phyloP scores from a whole-genome alignment of 2,797 vertebrate species.

The Ptychobarbus kaznakovi region DNA sequence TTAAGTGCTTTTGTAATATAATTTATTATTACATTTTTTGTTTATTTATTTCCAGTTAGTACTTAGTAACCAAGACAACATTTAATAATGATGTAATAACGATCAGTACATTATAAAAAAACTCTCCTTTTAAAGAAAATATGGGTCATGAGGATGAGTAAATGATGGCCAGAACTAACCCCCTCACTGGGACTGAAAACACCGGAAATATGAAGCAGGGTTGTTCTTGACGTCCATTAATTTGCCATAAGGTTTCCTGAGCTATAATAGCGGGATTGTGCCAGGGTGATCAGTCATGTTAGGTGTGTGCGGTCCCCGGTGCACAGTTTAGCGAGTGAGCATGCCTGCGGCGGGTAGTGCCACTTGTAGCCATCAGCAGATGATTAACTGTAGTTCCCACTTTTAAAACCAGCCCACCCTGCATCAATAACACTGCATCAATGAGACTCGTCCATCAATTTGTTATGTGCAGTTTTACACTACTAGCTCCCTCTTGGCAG shows the following conservation, averaged over 20 bases:
- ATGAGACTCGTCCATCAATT: slow-evolving; percentile 32
- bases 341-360: not conserved
- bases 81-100: not conserved
- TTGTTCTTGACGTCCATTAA: slow-evolving; percentile 47
- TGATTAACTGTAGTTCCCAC: slow-evolving; percentile 37
- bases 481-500: slow-evolving; percentile 9
- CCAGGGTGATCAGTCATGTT: slow-evolving; percentile 45
- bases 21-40: not conserved
- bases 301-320: not conserved
- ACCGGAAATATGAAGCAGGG: slow-evolving; percentile 16
- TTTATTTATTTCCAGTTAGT: not conserved
- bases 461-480: slow-evolving; percentile 37
- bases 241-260: slow-evolving; percentile 52
- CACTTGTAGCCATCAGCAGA: slow-evolving; percentile 16
- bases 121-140: not conserved
- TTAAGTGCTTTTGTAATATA: not conserved
- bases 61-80: not conserved
- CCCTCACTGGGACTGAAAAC: slow-evolving; percentile 18
- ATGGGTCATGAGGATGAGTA: not conserved
- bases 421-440: slow-evolving; percentile 52
- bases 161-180: not conserved
- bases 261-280: slow-evolving; percentile 42
- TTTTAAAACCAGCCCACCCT: slow-evolving; percentile 27
- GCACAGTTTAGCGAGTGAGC: slow-evolving; percentile 13
- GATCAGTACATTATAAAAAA: not conserved